Percentiles rank a stretch among this genome's conserved stretches.
phyloP scores from a whole-genome alignment of 2,113 vertebrate species.

The Gnathochromis pfefferi region DNA sequence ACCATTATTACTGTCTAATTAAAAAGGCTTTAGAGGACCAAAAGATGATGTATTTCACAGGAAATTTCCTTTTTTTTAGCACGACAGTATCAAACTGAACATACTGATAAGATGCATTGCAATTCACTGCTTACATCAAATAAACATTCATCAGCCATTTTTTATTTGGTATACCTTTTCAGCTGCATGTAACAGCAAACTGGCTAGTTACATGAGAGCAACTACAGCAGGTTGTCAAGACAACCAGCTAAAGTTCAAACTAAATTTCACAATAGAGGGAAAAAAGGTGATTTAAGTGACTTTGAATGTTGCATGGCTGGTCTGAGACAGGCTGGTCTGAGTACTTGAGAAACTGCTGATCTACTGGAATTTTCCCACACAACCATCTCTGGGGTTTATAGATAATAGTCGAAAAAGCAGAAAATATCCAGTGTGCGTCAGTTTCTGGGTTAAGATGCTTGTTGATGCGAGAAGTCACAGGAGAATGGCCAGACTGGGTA shows the following conservation, averaged over 20 bases:
- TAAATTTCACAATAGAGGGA: neutral
- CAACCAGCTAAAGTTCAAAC: neutral
- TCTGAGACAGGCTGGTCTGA: neutral
- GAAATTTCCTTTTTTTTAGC: neutral
- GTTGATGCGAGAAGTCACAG: neutral
- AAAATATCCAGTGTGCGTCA: neutral
- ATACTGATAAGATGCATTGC: neutral
- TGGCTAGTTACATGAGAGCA: neutral
- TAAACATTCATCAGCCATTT: neutral
- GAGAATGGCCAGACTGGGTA: neutral
- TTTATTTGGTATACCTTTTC: neutral
- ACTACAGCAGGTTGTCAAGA: neutral
- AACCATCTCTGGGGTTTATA: neutral
- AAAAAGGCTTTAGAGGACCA: neutral
- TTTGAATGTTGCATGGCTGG: neutral
- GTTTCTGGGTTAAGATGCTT: neutral
- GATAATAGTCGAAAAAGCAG: rapidly evolving
- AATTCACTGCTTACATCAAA: neutral
- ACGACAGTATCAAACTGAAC: neutral
- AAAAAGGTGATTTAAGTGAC: neutral
- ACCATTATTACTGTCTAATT: neutral
- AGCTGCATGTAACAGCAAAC: neutral
- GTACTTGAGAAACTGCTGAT: neutral
- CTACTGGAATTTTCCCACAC: neutral
- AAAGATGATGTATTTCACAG: neutral